A percentile compares a stretch with the other conserved stretches of the same genome.
phyloP scores from a whole-genome alignment of 2,888 invertebrate species.

The Osmoderma eremita region DNA sequence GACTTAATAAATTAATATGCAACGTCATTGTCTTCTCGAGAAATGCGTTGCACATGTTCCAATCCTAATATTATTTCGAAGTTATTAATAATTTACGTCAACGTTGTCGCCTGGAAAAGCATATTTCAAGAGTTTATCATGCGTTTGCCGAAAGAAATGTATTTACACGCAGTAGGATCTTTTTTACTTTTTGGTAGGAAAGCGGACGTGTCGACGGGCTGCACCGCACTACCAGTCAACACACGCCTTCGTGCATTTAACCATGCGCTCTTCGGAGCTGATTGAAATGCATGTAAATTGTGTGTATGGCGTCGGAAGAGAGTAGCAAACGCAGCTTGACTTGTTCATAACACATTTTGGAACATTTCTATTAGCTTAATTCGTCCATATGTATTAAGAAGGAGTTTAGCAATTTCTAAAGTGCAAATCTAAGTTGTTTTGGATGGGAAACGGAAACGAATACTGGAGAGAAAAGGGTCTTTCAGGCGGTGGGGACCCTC shows the following conservation, averaged over 20 bases:
- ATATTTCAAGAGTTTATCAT: slow-evolving; percentile 26
- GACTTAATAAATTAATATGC: no score
- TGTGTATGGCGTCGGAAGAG: not conserved
- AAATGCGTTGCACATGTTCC: slow-evolving; percentile 26
- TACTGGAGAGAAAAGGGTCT: no score
- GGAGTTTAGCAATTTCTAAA: no score
- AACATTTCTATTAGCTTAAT: no score
- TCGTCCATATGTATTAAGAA: no score
- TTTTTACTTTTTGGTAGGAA: slow-evolving; percentile 15
- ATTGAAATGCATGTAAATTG: slow-evolving; percentile 29
- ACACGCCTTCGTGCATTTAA: slow-evolving; percentile 16
- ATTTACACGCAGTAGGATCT: not conserved
- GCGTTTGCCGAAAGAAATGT: slow-evolving; percentile 20
- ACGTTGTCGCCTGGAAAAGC: not conserved
- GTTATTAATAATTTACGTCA: slow-evolving; percentile 21
- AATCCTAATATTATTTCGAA: not conserved
- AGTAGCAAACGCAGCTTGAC: no score
- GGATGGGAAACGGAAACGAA: no score
- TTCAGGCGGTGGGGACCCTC: not conserved
- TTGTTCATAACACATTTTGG: no score
- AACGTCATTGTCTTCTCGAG: not conserved
- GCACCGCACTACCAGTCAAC: slow-evolving; percentile 26
- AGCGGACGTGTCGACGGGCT: slow-evolving; percentile 13
- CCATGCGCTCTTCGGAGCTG: slow-evolving; percentile 19
- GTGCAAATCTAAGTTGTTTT: no score